Percentiles rank a stretch among this genome's conserved stretches.
Evolutionary conservation across 2,797 vertebrate genomes (phyloP).

Genomic region (Oophaga sylvatica): DNA sequence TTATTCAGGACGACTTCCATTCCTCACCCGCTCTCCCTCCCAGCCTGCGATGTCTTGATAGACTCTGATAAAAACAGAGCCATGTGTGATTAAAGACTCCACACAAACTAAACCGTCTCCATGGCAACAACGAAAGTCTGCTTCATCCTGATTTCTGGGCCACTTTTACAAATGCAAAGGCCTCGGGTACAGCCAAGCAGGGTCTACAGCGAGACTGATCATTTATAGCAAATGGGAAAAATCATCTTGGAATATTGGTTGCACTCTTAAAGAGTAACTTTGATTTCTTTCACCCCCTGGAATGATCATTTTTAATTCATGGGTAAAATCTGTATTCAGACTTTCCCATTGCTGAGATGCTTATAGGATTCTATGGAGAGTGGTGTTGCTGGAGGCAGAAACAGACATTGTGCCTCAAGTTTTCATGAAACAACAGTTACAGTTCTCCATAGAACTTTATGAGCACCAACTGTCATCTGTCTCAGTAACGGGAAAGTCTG

Average conservation of each 20-base stretch:
- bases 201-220: neutral
- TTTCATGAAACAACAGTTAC: no score
- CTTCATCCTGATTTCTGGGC: conserved; percentile 41
- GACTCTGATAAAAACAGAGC: conserved; percentile 53
- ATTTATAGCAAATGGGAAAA: neutral
- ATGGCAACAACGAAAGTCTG: conserved; percentile 50
- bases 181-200: neutral
- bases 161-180: conserved; percentile 38
- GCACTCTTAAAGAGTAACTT: neutral
- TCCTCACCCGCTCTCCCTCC: conserved; percentile 26
- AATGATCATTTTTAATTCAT: no score
- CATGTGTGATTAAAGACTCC: conserved; percentile 51
- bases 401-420: no score
- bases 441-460: no score
- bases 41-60: conserved; percentile 45
- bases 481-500: no score
- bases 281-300: no score
- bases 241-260: neutral
- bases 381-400: no score
- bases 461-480: no score
- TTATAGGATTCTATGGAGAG: no score
- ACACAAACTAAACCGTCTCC: conserved; percentile 53
- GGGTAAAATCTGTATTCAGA: no score
- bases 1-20: conserved; percentile 27
- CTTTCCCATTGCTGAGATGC: no score